These are phyloP conservation scores for Catharus minimus DNA, from an alignment of 2,113 vertebrate species.

Conservation along the genomic window DNA sequence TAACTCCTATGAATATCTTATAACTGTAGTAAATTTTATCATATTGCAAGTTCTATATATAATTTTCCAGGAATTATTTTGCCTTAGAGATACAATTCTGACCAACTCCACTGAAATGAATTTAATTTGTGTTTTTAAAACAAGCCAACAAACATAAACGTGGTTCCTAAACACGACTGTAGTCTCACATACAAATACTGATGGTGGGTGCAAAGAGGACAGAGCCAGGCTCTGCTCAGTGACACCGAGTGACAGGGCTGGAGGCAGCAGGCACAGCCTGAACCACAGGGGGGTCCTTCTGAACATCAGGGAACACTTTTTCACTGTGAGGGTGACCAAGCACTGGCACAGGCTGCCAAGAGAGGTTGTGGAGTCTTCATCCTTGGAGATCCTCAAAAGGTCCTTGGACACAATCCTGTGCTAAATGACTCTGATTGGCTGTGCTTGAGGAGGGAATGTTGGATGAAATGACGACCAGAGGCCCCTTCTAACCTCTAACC, in stretches of 20 bases:
- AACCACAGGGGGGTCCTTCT: not conserved
- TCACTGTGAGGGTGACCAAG: accelerated
- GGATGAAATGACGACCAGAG: not conserved
- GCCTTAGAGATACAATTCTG: not conserved
- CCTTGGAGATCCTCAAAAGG: not conserved
- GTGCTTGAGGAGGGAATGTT: not conserved
- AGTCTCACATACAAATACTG: not conserved
- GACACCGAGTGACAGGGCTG: not conserved
- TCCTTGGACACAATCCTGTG: not conserved
- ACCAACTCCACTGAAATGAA: not conserved
- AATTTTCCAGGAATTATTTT: not conserved
- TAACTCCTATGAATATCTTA: not conserved
- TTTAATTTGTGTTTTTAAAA: not conserved
- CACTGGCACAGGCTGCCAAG: not conserved
- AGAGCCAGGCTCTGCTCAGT: not conserved
- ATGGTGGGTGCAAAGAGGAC: not conserved
- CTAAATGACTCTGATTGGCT: not conserved
- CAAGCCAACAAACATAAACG: not conserved
- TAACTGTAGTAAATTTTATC: not conserved
- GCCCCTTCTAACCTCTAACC: not conserved
- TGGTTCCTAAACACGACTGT: not conserved
- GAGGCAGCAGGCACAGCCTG: not conserved
- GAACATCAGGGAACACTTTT: accelerated
- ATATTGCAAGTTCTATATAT: not conserved
- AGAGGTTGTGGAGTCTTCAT: not conserved